Conservation (phyloP, 2,113 vertebrate genomes). For the Chionis minor region DNA sequence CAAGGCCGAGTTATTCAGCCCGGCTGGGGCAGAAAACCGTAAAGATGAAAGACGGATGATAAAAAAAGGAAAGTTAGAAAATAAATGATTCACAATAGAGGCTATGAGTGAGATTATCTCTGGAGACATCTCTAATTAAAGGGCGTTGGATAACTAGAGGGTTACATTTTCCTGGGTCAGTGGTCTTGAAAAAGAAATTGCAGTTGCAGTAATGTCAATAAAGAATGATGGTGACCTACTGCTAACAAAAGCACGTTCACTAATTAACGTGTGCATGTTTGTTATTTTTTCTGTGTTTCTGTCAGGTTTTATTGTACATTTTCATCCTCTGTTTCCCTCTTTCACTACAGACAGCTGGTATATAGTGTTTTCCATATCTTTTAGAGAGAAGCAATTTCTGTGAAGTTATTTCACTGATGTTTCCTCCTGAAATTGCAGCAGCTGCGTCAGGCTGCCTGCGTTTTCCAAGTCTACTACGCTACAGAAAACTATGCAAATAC, state of each 20-base stretch:
- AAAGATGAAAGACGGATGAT: neutral
- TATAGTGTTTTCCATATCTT: neutral
- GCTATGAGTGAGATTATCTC: slow-evolving; percentile 19
- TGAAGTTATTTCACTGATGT: neutral
- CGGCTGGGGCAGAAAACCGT: neutral
- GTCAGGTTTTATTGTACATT: neutral
- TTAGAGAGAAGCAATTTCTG: neutral
- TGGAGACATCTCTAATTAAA: slow-evolving; percentile 49
- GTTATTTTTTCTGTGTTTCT: slow-evolving; percentile 21
- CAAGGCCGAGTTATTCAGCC: neutral
- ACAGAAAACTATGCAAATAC: neutral
- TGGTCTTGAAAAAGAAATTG: slow-evolving; percentile 49
- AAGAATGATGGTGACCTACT: slow-evolving; percentile 39
- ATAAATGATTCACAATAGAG: slow-evolving; percentile 26
- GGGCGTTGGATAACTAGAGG: slow-evolving; percentile 37
- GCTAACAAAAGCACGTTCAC: slow-evolving; percentile 18
- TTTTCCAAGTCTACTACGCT: neutral
- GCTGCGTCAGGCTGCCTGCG: neutral
- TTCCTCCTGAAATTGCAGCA: neutral
- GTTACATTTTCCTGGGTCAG: slow-evolving; percentile 58
- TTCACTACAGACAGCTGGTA: neutral
- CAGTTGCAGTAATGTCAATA: slow-evolving; percentile 37
- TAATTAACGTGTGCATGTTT: slow-evolving; percentile 35
- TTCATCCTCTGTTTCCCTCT: neutral
- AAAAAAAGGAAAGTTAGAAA: slow-evolving; percentile 23